Evolutionary conservation across 2,113 vertebrate genomes (phyloP).

Genomic region (Pteruthius melanotis): DNA sequence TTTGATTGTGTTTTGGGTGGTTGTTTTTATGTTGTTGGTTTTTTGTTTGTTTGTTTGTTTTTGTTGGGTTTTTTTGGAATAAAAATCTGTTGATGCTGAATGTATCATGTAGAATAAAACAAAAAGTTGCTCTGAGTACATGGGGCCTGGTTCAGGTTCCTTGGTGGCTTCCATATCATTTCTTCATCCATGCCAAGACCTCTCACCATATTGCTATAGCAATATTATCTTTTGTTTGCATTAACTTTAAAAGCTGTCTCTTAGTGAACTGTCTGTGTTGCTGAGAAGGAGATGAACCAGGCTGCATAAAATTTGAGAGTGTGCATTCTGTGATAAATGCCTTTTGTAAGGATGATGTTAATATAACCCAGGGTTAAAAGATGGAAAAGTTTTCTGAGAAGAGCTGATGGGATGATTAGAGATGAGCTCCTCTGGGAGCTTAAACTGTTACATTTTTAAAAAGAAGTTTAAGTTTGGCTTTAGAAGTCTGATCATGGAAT

Average conservation of each 20-base stretch:
- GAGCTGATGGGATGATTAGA: not conserved
- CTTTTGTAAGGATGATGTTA: not conserved
- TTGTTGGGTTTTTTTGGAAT: not conserved
- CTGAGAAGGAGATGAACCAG: not conserved
- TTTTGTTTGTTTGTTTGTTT: not conserved
- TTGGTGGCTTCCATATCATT: not conserved
- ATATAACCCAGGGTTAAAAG: not conserved
- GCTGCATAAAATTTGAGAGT: not conserved
- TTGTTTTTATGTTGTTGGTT: not conserved
- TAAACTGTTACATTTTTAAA: not conserved
- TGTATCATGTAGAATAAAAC: not conserved
- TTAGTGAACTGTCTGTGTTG: not conserved
- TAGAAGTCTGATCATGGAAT: not conserved
- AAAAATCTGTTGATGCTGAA: not conserved
- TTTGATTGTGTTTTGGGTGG: not conserved
- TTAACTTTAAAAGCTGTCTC: not conserved
- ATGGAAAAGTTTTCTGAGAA: not conserved
- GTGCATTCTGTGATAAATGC: not conserved
- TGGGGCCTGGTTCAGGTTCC: not conserved
- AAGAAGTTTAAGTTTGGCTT: not conserved
- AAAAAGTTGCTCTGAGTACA: not conserved
- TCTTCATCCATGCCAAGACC: not conserved
- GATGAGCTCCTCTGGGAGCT: not conserved
- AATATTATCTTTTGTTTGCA: not conserved
- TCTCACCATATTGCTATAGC: not conserved